Evolutionary conservation across 2,888 invertebrate species (phyloP).

Genomic region (Hybos culiciformis): DNA sequence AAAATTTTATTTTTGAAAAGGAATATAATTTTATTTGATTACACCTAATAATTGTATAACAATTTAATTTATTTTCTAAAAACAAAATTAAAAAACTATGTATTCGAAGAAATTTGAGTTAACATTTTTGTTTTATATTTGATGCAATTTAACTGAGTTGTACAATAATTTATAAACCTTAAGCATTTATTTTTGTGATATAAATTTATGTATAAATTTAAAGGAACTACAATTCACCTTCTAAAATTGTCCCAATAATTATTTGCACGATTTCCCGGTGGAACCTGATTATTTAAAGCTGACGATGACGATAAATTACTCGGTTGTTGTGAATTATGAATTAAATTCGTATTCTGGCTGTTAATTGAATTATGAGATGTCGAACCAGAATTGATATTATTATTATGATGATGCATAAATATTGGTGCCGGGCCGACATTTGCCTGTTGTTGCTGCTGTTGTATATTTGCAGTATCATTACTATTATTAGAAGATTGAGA

Average conservation of each 20-base stretch:
- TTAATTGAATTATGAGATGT: constrained; percentile 25
- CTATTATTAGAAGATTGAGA: constrained; percentile 12
- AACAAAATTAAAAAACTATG: too few relatives aligned
- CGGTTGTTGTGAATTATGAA: constrained; percentile 14
- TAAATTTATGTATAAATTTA: neutral
- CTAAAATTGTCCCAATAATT: constrained; percentile 91
- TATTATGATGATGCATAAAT: constrained; percentile 36
- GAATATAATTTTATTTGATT: too few relatives aligned
- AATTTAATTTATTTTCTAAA: too few relatives aligned
- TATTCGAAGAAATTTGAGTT: too few relatives aligned
- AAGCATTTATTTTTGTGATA: neutral
- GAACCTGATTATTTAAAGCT: constrained; percentile 74
- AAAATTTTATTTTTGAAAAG: too few relatives aligned
- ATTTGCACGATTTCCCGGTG: constrained; percentile 79
- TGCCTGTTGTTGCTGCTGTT: constrained; percentile 7
- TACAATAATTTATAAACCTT: neutral
- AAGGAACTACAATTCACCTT: constrained; percentile 46
- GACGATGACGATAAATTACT: constrained; percentile 13
- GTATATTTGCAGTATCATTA: constrained; percentile 18
- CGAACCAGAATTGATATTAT: constrained; percentile 24
- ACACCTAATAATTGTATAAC: too few relatives aligned
- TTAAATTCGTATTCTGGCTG: constrained; percentile 21
- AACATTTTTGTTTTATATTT: too few relatives aligned
- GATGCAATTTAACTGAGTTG: too few relatives aligned
- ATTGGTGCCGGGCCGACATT: constrained; percentile 27